Percentiles rank a stretch among this genome's conserved stretches.
These are phyloP conservation scores for Trissolcus brochymenae DNA, from an alignment of 2,888 invertebrate species.

Conservation along the genomic window DNA sequence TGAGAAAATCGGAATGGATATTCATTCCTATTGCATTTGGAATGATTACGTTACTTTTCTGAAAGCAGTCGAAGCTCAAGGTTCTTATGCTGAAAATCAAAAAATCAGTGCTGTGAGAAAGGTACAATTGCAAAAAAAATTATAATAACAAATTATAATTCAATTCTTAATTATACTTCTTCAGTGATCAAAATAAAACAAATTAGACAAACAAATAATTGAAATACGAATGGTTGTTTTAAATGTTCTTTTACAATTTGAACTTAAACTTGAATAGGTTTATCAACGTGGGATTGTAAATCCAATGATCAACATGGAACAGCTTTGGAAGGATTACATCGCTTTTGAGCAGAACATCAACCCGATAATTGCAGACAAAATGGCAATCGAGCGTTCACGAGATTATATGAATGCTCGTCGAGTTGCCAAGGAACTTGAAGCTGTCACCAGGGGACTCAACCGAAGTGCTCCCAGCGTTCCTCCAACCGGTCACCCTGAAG, in stretches of 20 bases:
- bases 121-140: slow-evolving; percentile 78
- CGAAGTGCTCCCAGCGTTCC: slow-evolving; percentile 97
- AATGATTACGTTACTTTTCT: slow-evolving; percentile 98
- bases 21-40: slow-evolving; percentile 98
- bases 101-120: slow-evolving; percentile 98
- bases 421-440: slow-evolving; percentile 97
- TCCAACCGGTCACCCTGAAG: slow-evolving; percentile 93
- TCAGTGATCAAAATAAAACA: no score
- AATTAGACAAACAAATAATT: neutral
- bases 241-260: neutral
- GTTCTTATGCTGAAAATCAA: slow-evolving; percentile 99
- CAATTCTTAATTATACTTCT: no score
- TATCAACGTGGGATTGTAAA: slow-evolving; percentile 97
- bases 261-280: slow-evolving; percentile 78
- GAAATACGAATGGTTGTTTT: neutral
- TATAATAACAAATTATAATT: neutral
- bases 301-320: slow-evolving; percentile 98
- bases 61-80: slow-evolving; percentile 96
- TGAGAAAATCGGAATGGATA: slow-evolving; percentile 99
- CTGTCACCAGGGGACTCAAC: slow-evolving; percentile 95
- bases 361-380: slow-evolving; percentile 94
- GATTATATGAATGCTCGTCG: slow-evolving; percentile 98
- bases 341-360: slow-evolving; percentile 96
- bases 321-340: slow-evolving; percentile 98
- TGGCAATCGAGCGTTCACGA: slow-evolving; percentile 96